Conservation (phyloP, 2,113 vertebrate species). For the Seriola quinqueradiata region DNA sequence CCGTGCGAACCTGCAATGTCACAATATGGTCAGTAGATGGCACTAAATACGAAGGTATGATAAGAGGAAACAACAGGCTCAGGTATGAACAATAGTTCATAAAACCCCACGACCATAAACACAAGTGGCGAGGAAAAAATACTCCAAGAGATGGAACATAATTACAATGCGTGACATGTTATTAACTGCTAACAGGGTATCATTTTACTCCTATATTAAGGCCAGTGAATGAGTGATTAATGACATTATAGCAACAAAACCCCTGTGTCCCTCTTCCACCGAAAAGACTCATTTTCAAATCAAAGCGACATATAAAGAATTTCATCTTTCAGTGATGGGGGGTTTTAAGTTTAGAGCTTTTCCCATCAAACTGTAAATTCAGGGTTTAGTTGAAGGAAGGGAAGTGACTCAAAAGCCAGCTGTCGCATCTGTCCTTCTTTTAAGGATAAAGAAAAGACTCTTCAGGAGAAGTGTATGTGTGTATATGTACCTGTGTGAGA, state of each 20-base stretch:
- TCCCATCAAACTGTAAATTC: slow-evolving; percentile 45
- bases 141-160: neutral
- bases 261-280: neutral
- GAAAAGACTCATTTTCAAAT: slow-evolving; percentile 37
- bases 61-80: neutral
- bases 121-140: slow-evolving; percentile 7
- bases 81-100: neutral
- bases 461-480: slow-evolving; percentile 9
- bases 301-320: slow-evolving; percentile 22
- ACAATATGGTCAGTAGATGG: slow-evolving; percentile 53
- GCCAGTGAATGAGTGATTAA: slow-evolving; percentile 23
- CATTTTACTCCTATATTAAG: slow-evolving; percentile 18
- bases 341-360: slow-evolving; percentile 51
- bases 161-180: slow-evolving; percentile 3
- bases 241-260: slow-evolving; percentile 14
- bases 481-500: slow-evolving; percentile 30
- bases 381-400: slow-evolving; percentile 38
- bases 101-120: neutral
- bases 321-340: slow-evolving; percentile 25
- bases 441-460: slow-evolving; percentile 62
- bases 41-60: slow-evolving; percentile 50
- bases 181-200: slow-evolving; percentile 1
- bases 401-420: slow-evolving; percentile 64
- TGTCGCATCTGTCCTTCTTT: slow-evolving; percentile 42
- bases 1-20: neutral